Evolutionary conservation across 2,797 vertebrate genomes (phyloP), one percentile per base, ranked within the genome.

Genomic region (Parotocinclus haroldoi): DNA sequence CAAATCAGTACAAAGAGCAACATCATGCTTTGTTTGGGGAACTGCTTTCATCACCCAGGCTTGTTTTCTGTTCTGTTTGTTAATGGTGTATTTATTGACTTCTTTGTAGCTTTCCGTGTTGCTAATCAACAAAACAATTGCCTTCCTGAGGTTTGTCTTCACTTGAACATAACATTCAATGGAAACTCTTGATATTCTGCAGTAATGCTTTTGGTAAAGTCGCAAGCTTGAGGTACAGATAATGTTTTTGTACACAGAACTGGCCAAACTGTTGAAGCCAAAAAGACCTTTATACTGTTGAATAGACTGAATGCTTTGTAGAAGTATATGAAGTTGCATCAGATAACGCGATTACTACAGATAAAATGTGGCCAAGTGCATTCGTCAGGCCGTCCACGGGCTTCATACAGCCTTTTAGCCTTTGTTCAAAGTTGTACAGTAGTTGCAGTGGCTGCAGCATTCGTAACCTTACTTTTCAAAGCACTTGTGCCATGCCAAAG

Each of bases 381-480:
- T n/a, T n/a, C n/a, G n/a, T n/a, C n/a, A n/a, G 27, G 40, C 40
- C 40, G 9, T 42, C 36, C 7, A 62, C 38, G 39, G 17, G 27
- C 38, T 18, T 72, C 40, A 45, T 27, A n/a, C 44, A 69, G 63
- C 42, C 42, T 10, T 70, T 55, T 46, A 54, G 48, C 68, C 74
- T 71, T 66, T 54, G 39, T 58, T 71, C 48, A 59, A 52, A n/a
- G 38, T 66, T 55, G 27, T 78, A 71, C 73, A 42, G 48, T 73
- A 63, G 50, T 78, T 78, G 71, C 65, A 63, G 55, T 64, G 57
- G 67, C 63, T 72, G 75, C 73, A 71, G 71, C 9, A 44, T 44
- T 44, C 7, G 7, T 44, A n/a, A 44, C 40, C 7, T 44, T 9
- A 44, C 40, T 44, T 11, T 42, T 42, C 10, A 42, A 1, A 42